Percentiles rank a stretch among this genome's conserved stretches.
phyloP scores from a whole-genome alignment of 2,113 vertebrate genomes.

The Chamaea fasciata region DNA sequence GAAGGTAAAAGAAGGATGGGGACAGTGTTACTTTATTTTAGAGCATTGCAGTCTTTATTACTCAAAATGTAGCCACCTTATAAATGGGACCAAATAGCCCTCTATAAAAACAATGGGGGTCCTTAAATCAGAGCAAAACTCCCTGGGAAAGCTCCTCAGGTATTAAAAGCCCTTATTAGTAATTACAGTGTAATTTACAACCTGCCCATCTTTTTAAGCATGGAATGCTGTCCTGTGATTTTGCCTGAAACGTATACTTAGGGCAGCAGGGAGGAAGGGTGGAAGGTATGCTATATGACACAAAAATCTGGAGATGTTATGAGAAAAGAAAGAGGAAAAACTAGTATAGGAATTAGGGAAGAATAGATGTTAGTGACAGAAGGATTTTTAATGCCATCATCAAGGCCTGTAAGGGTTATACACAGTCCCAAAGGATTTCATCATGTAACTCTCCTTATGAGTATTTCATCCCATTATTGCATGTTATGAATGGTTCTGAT shows the following conservation, averaged over 20 bases:
- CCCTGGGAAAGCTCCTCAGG: neutral
- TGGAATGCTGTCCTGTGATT: conserved; percentile 8
- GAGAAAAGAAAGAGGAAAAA: neutral
- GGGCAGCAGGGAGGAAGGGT: neutral
- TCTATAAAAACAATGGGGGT: neutral
- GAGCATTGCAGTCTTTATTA: neutral
- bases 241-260: conserved; percentile 24
- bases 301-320: neutral
- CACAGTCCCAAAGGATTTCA: neutral
- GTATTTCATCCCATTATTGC: conserved; percentile 28
- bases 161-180: conserved; percentile 22
- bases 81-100: neutral
- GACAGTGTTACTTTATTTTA: neutral
- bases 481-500: conserved; percentile 24
- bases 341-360: neutral
- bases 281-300: neutral
- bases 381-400: neutral
- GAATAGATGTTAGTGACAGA: neutral
- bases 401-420: neutral
- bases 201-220: conserved; percentile 3
- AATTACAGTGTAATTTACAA: conserved; percentile 39
- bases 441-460: conserved; percentile 11
- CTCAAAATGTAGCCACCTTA: neutral
- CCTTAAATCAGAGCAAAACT: conserved; percentile 36
- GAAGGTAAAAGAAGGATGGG: neutral